Evolutionary conservation across 1,140 invertebrate species (phyloP), one percentile per base, ranked within the genome.

Genomic region (Acromyrmex heyeri): DNA sequence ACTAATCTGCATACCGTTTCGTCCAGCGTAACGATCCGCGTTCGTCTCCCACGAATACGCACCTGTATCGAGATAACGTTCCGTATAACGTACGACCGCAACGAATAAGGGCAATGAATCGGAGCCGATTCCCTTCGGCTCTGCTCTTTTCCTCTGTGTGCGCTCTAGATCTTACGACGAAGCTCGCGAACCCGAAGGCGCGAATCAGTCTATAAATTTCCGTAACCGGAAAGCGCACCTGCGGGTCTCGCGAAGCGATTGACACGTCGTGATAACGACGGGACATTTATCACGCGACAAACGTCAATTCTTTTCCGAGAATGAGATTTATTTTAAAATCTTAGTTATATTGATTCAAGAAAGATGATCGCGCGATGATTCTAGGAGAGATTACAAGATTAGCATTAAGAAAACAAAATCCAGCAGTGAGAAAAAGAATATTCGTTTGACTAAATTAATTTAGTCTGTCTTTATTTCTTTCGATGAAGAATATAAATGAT

Each of bases 91-190:
- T 91, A 88, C 83, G 77, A 64, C 65, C 85, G 69, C 57, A 55
- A 86, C 92, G 89, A 93, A 94, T 93, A 94, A 93, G 93, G 93
- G 90, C 89, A 93, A 93, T 91, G 91, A 94, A 93, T 92, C 90
- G 91, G 85, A 18, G 92, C 92, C 91, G 92, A 91, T 91, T 70
- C 87, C 79, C 86, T 86, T 81, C 78, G 65, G 76, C 64, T 78
- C 53, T 44, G 76, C 64, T 89, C 78, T 88, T 55, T 73, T 50
- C 85, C 30, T 38, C 38, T 30, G 12, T 14, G 61, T 57, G 34
- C 76, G 55, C 64, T 81, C 64, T 30, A 61, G 67, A 73, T 55
- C 69, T 86, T 48, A 57, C 57, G 78, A 59, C 76, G 57, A 59
- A 85, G 14, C 48, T 72, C 48, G 69, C 69, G 72, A 53, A 86